Percentiles rank a stretch among this genome's conserved stretches.
These are phyloP conservation scores for Astreopora myriophthalma DNA, from an alignment of 64 coral and sea anemone genomes.

Conservation along the genomic window DNA sequence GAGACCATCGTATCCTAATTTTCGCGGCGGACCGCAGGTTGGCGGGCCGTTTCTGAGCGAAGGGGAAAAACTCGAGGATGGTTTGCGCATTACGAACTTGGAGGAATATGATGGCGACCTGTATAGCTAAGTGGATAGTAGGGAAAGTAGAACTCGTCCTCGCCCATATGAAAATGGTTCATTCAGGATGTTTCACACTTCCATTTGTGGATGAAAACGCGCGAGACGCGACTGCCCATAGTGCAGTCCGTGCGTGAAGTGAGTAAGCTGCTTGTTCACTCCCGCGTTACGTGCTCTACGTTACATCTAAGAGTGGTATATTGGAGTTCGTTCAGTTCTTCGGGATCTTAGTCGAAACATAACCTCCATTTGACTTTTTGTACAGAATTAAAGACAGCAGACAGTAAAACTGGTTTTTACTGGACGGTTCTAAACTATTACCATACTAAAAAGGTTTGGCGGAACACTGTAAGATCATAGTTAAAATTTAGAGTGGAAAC, in stretches of 20 bases:
- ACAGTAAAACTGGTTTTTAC: conserved; percentile 50
- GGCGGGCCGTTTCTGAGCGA: background rate
- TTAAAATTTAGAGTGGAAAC: conserved; percentile 35
- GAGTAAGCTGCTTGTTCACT: background rate
- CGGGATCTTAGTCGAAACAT: background rate
- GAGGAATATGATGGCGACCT: background rate
- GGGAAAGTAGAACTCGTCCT: background rate
- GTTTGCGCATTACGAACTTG: background rate
- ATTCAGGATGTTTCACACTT: background rate
- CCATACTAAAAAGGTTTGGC: background rate
- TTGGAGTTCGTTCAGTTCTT: background rate
- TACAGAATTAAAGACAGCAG: background rate
- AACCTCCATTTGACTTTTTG: background rate
- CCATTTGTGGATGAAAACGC: background rate
- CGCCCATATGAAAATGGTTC: background rate
- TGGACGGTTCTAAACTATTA: background rate
- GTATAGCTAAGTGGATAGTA: background rate
- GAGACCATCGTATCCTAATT: conserved; percentile 13
- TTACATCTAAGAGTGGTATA: background rate
- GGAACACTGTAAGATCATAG: background rate
- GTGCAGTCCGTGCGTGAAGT: background rate
- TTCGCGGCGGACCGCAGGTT: background rate
- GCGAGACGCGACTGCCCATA: background rate
- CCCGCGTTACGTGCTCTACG: background rate
- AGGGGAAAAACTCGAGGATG: background rate